A percentile compares a stretch with the other conserved stretches of the same genome.
phyloP scores from a whole-genome alignment of 1,140 invertebrate genomes.

The Aphelenchoides besseyi region DNA sequence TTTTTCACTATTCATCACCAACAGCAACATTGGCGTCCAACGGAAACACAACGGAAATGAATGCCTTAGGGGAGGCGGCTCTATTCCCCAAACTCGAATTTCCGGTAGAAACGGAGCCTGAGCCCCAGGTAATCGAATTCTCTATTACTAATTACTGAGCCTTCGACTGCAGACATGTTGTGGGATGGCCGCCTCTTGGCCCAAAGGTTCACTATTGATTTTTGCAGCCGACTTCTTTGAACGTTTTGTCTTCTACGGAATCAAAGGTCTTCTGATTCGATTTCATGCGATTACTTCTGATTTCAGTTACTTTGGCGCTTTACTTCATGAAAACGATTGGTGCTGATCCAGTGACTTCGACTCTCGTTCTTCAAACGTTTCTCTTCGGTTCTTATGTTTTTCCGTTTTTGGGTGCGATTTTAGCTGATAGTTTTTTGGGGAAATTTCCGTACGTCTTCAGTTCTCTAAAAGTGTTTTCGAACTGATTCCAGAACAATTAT shows the following conservation, averaged over 20 bases:
- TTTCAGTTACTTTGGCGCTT: background rate
- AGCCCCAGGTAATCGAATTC: slow-evolving; percentile 1
- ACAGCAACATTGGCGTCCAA: background rate
- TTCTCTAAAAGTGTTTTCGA: background rate
- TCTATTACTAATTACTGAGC: background rate
- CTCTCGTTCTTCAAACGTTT: background rate
- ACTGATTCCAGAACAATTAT: background rate
- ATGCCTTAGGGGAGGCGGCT: slow-evolving; percentile 7
- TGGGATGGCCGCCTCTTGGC: slow-evolving; percentile 6
- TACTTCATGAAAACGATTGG: background rate
- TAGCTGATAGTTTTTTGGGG: slow-evolving; percentile 7
- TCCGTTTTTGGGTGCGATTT: background rate
- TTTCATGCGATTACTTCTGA: background rate
- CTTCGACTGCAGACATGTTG: background rate
- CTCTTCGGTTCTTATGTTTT: background rate
- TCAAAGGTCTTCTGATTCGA: background rate
- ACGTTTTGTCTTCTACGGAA: background rate
- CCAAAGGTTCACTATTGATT: background rate
- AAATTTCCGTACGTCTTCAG: slow-evolving; percentile 1
- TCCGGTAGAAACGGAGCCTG: background rate
- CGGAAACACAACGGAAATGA: slow-evolving; percentile 7
- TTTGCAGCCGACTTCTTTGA: background rate
- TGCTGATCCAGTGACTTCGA: background rate
- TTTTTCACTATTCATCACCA: too few species aligned
- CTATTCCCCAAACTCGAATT: slow-evolving; percentile 7